A percentile compares a stretch with the other conserved stretches of the same genome.
Conservation (phyloP, 2,113 vertebrate genomes). For the Ibidorhyncha struthersii region DNA sequence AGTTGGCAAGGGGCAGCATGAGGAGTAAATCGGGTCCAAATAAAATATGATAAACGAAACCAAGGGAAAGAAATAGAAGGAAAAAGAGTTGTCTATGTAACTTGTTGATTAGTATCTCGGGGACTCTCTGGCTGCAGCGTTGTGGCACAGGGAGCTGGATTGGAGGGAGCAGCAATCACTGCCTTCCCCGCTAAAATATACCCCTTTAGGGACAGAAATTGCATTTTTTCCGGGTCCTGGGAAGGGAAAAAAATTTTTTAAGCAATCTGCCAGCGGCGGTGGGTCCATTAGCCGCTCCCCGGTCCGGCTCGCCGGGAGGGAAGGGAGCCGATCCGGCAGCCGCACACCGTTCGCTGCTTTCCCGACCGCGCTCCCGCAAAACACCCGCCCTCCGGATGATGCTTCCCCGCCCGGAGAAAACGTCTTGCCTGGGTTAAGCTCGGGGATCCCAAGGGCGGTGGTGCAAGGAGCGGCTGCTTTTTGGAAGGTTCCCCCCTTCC, state of each 20-base stretch:
- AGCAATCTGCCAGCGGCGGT: background rate
- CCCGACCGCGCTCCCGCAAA: background rate
- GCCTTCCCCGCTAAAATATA: background rate
- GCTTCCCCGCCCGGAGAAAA: background rate
- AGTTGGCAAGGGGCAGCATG: background rate
- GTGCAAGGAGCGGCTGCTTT: background rate
- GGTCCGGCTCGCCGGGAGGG: background rate
- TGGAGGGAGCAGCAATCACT: background rate
- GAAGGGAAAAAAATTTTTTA: background rate
- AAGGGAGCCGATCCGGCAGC: background rate
- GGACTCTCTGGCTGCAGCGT: fast-evolving
- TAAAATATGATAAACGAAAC: background rate
- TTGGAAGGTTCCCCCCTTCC: background rate
- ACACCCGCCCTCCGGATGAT: background rate
- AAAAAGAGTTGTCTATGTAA: fast-evolving
- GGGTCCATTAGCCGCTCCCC: background rate
- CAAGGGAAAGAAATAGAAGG: fast-evolving
- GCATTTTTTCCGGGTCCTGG: background rate
- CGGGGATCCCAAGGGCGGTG: background rate
- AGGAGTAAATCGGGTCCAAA: background rate
- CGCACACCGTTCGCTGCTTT: background rate
- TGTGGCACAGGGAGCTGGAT: background rate
- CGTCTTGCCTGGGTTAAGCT: too few relatives aligned
- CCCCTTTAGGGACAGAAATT: background rate
- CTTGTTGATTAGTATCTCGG: background rate